Evolutionary conservation across 1,140 invertebrate genomes (phyloP), one percentile per base, ranked within the genome.

Genomic region (Drosophila yakuba): DNA sequence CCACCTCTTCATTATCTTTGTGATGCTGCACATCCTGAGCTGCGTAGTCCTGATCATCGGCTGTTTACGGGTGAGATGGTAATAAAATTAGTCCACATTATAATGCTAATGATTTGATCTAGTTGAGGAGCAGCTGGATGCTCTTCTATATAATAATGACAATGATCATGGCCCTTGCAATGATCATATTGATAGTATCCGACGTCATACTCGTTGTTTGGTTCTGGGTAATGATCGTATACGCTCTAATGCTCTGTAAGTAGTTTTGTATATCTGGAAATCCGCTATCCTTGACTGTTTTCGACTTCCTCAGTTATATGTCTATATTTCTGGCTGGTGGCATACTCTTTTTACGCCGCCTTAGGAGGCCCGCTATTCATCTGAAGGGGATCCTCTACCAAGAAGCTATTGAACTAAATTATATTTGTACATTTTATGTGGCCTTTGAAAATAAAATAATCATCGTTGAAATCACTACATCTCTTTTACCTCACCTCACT

Each of bases 341-440:
- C 62, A 25, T 86, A 86, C 52, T 86, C 83, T 20, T 86, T 86
- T 39, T 86, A 86, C 55, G 83, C 83, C 12, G 83, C 83, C 2
- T 63, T 86, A 1, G 83, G 83, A 0, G 83, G 83, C 5, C 17
- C 55, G 6, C 56, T 88, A 1, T 83, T 48, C 23, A 3, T 23
- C 17, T n/a, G 4, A 56, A 17, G n/a, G 20, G 23, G 28, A 35
- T 39, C 12, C 28, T 41, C 12, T 54, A 3, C 32, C 2, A 32
- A 32, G 4, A 25, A 25, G 25, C 4, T 25, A 4, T 25, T 4
- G 25, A 25, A 25, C 4, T 4, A 25, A 25, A 25, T 25, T 25
- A 4, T 25, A 25, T 25, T 25, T 25, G 25, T 66, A 1, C 12
- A 1, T 12, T 12, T 12, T 12, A 39, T 5, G 11, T 39, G 38